These are phyloP conservation scores for Zeuzera pyrina DNA, from an alignment of 2,888 invertebrate genomes.

Conservation along the genomic window DNA sequence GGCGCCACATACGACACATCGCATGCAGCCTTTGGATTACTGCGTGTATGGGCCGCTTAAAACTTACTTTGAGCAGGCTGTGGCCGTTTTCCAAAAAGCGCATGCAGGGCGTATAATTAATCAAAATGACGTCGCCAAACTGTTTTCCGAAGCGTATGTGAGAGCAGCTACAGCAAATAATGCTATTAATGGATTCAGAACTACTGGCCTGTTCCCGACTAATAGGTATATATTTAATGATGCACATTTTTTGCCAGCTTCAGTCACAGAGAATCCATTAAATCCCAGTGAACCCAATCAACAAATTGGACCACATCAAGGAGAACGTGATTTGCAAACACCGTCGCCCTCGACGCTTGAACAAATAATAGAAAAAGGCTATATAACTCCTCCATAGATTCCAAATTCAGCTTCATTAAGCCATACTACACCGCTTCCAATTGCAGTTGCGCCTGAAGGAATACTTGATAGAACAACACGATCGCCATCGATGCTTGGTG, in stretches of 20 bases:
- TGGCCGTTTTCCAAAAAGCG: conserved; percentile 12
- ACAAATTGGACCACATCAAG: background rate
- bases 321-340: background rate
- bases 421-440: no score
- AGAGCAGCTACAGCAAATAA: conserved; percentile 16
- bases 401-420: no score
- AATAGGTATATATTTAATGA: conserved; percentile 15
- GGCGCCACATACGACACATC: conserved; percentile 11
- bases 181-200: conserved; percentile 15
- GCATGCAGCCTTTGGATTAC: conserved; percentile 9
- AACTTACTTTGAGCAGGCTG: conserved; percentile 4
- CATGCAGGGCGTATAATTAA: conserved; percentile 14
- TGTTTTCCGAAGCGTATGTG: conserved; percentile 13
- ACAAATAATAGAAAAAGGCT: background rate
- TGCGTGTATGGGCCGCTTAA: conserved; percentile 7
- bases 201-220: conserved; percentile 14
- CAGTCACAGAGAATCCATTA: conserved; percentile 10
- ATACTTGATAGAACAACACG: no score
- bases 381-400: background rate
- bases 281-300: background rate
- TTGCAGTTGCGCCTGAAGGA: no score
- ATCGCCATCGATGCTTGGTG: no score
- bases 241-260: conserved; percentile 11
- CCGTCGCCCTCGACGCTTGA: background rate
- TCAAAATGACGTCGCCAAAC: conserved; percentile 14